Base-by-base conservation (phyloP, 2,113 vertebrate genomes). In the Hymenochirus boettgeri region DNA sequence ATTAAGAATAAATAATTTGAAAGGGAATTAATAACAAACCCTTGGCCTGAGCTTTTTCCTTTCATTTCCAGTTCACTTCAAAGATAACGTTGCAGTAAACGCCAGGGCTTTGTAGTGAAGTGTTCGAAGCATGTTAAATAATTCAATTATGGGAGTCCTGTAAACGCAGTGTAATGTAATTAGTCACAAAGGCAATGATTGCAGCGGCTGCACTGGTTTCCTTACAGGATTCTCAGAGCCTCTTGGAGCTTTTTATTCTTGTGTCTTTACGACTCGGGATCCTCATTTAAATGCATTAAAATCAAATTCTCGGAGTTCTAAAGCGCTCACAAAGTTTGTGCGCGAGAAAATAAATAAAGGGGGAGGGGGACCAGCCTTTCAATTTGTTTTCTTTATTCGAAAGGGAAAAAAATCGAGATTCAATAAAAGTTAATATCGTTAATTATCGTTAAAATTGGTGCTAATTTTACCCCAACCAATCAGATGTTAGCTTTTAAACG, bases 151-250 rank as follows among this genome's bases (percentile, higher is more conserved):
- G 73, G 60, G 69, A 72, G 76, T 78, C 76, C 65, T 75, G 76
- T 78, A 82, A 82, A 77, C 74, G 72, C 48, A 82, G 77, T 72
- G 70, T 75, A 83, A 83, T 83, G 72, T 77, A 85, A 85, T 85
- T 82, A 82, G 76, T 75, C 76, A 80, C 80, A 82, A 85, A 80
- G 78, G 76, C 77, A 73, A 56, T 75, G 31, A 76, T 74, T 76
- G 73, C 65, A 76, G 73, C 77, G 80, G 72, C 75, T 71, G 70
- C 61, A 54, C 35, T 45, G 55, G 26, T 45, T 46, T 62, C 50
- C 18, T 60, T 37, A 24, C 25, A 76, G 64, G 65, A 65, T 70
- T 54, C 75, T 51, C 9, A 18, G 45, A 26, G 39, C 24, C 4
- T 42, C 54, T 55, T 9, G 56, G 66, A 74, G 42, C 66, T 77